Evolutionary conservation across 2,113 vertebrate genomes (phyloP).

Genomic region (Limnothrissa miodon): DNA sequence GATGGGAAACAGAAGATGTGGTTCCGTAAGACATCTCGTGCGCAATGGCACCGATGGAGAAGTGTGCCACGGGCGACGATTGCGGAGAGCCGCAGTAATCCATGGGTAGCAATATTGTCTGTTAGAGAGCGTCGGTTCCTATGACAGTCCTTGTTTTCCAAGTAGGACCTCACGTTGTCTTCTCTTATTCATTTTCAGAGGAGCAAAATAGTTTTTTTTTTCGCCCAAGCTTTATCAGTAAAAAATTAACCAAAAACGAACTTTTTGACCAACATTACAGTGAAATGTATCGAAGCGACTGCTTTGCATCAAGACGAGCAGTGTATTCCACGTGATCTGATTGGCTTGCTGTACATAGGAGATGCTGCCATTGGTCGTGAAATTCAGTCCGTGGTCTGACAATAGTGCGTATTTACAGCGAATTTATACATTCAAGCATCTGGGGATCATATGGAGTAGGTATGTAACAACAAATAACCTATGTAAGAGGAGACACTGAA

Average conservation of each 20-base stretch:
- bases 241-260: background rate
- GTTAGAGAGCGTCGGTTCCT: background rate
- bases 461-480: background rate
- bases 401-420: background rate
- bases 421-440: background rate
- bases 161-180: background rate
- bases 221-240: background rate
- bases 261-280: slow-evolving; percentile 8
- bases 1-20: background rate
- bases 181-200: slow-evolving; percentile 4
- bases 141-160: background rate
- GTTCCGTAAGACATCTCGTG: slow-evolving; percentile 18
- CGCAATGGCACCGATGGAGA: slow-evolving; percentile 12
- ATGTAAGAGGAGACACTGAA: background rate
- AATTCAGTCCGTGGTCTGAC: slow-evolving; percentile 13
- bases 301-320: background rate
- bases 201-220: background rate
- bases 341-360: slow-evolving; percentile 8
- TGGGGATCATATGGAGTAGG: background rate
- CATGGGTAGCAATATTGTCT: background rate
- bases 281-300: slow-evolving; percentile 4
- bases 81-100: slow-evolving; percentile 5
- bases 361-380: slow-evolving; percentile 18
- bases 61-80: slow-evolving; percentile 5
- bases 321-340: slow-evolving; percentile 3